Evolutionary conservation across 1,140 invertebrate genomes (phyloP).

Genomic region (Temnothorax curvispinosus): DNA sequence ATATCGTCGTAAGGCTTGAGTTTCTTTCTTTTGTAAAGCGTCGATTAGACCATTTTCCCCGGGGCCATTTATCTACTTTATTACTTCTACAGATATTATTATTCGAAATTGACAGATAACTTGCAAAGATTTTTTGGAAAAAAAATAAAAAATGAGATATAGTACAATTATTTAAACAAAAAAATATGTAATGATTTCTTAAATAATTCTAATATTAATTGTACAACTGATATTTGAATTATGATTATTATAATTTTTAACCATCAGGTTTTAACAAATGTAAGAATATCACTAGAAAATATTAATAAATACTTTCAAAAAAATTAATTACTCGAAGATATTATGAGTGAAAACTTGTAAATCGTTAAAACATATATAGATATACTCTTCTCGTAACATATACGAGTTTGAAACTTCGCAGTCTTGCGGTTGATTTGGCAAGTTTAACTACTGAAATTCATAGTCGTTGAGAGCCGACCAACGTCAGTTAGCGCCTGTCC

Average conservation of each 20-base stretch:
- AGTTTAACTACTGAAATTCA: slow-evolving; percentile 49
- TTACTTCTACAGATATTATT: neutral
- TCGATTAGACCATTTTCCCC: neutral
- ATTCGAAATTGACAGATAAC: neutral
- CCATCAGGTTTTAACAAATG: neutral
- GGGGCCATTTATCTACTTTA: neutral
- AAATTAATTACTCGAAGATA: neutral
- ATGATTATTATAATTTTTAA: slow-evolving; percentile 13
- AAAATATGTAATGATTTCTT: neutral
- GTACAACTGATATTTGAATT: neutral
- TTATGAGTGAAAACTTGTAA: neutral
- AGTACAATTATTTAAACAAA: neutral
- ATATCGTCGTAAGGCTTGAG: slow-evolving; percentile 25
- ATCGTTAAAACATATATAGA: neutral
- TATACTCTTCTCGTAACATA: neutral
- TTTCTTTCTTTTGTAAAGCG: slow-evolving; percentile 24
- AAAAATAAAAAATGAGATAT: neutral
- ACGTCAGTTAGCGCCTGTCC: slow-evolving; percentile 21
- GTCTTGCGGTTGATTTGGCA: slow-evolving; percentile 30
- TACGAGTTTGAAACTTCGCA: neutral
- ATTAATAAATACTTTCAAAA: neutral
- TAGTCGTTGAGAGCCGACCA: neutral
- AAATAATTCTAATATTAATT: neutral
- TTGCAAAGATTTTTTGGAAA: neutral
- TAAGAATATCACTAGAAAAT: neutral